Evolutionary conservation across 92 coral and sea anemone genomes (phyloP).

Genomic region (Ricordea florida): DNA sequence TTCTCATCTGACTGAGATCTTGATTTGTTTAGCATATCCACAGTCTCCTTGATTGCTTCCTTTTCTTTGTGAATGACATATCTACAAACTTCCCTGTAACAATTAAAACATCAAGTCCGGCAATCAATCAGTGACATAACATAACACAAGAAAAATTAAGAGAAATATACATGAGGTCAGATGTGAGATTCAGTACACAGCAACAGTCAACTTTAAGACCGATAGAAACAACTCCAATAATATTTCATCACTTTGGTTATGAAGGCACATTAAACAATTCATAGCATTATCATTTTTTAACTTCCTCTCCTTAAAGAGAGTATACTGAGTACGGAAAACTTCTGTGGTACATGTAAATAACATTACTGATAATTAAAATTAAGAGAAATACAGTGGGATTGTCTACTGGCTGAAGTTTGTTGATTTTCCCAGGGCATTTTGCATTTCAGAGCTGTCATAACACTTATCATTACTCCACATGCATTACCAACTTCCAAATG

Average conservation of each 20-base stretch:
- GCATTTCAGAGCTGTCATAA: not conserved
- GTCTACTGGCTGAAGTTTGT: no score
- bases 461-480: not conserved
- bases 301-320: no score
- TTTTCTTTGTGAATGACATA: slow-evolving; percentile 72
- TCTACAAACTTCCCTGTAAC: slow-evolving; percentile 89
- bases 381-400: no score
- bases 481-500: slow-evolving; percentile 79
- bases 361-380: no score
- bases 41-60: slow-evolving; percentile 75
- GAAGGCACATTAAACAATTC: not conserved
- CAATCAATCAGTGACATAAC: no score
- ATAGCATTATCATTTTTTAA: no score
- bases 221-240: not conserved
- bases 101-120: not conserved
- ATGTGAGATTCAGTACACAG: no score
- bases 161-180: no score
- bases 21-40: slow-evolving; percentile 71
- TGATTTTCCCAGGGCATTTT: no score
- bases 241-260: not conserved
- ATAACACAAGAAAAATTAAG: no score
- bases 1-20: slow-evolving; percentile 18
- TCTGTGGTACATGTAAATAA: no score
- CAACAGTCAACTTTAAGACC: not conserved
- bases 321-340: no score